Evolutionary conservation across 2,797 vertebrate species (phyloP).

Genomic region (Bufotes viridis): DNA sequence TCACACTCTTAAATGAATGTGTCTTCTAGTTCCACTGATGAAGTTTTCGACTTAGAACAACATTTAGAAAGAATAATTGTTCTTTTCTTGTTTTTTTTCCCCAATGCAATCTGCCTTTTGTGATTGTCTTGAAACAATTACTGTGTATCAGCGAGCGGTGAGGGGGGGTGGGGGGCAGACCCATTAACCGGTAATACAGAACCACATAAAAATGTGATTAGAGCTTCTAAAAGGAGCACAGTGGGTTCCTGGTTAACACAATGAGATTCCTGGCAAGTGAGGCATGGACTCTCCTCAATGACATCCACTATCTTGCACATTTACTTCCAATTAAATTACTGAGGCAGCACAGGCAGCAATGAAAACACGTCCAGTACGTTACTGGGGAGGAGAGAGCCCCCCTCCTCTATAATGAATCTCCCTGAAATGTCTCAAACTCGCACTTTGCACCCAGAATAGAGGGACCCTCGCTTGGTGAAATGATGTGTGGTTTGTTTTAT

Average conservation of each 20-base stretch:
- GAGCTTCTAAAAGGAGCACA: constrained; percentile 75
- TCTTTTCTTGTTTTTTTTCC: neutral
- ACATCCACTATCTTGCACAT: constrained; percentile 76
- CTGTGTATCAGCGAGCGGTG: constrained; percentile 65
- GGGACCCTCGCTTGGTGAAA: constrained; percentile 49
- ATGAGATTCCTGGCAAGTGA: constrained; percentile 80
- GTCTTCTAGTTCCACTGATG: constrained; percentile 36
- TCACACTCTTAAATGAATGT: constrained; percentile 10
- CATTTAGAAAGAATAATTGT: constrained; percentile 48
- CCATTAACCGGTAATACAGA: constrained; percentile 77
- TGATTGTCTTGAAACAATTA: constrained; percentile 47
- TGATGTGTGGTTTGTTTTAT: constrained; percentile 61
- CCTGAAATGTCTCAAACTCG: constrained; percentile 62
- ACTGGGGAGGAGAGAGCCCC: constrained; percentile 60
- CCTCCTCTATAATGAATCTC: constrained; percentile 56
- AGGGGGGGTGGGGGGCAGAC: constrained; percentile 70
- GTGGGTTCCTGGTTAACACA: constrained; percentile 80
- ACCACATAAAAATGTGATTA: constrained; percentile 80
- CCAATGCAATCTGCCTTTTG: constrained; percentile 58
- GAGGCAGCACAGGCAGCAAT: constrained; percentile 76
- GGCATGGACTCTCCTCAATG: constrained; percentile 79
- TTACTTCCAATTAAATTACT: constrained; percentile 81
- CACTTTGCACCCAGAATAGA: constrained; percentile 61
- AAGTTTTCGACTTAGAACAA: constrained; percentile 65
- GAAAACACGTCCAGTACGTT: constrained; percentile 63